Percentiles rank a stretch among this genome's conserved stretches.
These are phyloP conservation scores for Acrossocheilus fasciatus DNA, from an alignment of 2,797 vertebrate species.

Conservation along the genomic window DNA sequence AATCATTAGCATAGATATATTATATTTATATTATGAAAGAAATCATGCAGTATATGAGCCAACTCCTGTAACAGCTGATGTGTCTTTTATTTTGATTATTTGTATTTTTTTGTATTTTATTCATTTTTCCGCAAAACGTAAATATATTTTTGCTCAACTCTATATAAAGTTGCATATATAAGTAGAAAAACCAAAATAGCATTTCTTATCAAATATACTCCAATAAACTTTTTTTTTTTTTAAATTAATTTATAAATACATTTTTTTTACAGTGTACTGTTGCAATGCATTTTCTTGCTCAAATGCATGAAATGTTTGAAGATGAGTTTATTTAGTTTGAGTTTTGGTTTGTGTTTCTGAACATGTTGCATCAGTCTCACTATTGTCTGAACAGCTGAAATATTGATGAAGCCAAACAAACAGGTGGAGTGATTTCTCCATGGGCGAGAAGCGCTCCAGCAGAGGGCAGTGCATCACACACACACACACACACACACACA, in stretches of 20 bases:
- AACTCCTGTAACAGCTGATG: no score
- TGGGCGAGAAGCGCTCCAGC: conserved; percentile 52
- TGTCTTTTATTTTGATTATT: neutral
- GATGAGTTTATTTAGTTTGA: neutral
- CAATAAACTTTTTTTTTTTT: neutral
- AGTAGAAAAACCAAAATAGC: neutral
- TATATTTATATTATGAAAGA: neutral
- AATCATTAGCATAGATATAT: no score
- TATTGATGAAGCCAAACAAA: conserved; percentile 17
- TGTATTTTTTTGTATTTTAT: neutral
- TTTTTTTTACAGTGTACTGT: neutral
- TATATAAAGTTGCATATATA: neutral
- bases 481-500: neutral
- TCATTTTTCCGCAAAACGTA: neutral
- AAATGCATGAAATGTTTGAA: neutral
- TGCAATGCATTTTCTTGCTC: neutral
- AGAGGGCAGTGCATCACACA: conserved; percentile 69
- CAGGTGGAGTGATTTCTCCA: neutral
- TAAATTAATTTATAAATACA: no score
- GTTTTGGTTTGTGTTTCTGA: neutral
- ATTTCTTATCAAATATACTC: neutral
- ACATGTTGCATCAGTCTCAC: neutral
- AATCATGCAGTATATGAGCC: no score
- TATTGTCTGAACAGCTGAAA: neutral
- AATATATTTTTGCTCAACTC: neutral